phyloP scores from a whole-genome alignment of 2,113 vertebrate genomes.

The Pseudolaguvia tuberculata region DNA sequence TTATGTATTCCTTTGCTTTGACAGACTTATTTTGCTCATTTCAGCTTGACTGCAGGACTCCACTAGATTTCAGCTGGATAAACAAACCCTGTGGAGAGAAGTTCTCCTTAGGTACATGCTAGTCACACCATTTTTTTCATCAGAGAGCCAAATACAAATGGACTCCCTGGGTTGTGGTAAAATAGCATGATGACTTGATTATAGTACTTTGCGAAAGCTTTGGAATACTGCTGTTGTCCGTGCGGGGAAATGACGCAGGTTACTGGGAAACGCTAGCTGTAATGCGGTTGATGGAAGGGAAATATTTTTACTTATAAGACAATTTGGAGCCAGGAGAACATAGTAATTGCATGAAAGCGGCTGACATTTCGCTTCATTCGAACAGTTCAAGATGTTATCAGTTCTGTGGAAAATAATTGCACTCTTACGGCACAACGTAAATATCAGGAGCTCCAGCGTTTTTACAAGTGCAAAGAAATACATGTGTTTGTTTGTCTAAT shows the following conservation, averaged over 20 bases:
- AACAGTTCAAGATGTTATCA: neutral
- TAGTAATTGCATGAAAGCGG: neutral
- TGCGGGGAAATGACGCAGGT: conserved; percentile 19
- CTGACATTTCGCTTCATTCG: neutral
- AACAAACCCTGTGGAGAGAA: conserved; percentile 67
- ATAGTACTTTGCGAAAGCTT: conserved; percentile 11
- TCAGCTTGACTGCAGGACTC: conserved; percentile 43
- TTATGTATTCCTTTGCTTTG: conserved; percentile 43
- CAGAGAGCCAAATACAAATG: conserved; percentile 45
- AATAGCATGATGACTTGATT: conserved; percentile 41
- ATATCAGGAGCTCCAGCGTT: neutral
- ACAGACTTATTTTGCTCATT: conserved; percentile 54
- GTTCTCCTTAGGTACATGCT: conserved; percentile 66
- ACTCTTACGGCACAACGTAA: neutral
- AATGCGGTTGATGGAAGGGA: conserved; percentile 7
- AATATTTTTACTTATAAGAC: conserved; percentile 5
- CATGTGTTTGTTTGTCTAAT: conserved; percentile 48
- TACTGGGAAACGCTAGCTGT: neutral
- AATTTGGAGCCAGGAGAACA: conserved; percentile 1
- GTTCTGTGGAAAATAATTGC: neutral
- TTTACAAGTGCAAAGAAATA: neutral
- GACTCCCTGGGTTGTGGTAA: conserved; percentile 51
- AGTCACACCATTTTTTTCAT: conserved; percentile 56
- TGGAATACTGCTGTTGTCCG: conserved; percentile 4
- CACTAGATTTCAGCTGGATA: conserved; percentile 72